Evolutionary conservation across 2,797 vertebrate species (phyloP).

Genomic region (Melanotaenia nigrans): DNA sequence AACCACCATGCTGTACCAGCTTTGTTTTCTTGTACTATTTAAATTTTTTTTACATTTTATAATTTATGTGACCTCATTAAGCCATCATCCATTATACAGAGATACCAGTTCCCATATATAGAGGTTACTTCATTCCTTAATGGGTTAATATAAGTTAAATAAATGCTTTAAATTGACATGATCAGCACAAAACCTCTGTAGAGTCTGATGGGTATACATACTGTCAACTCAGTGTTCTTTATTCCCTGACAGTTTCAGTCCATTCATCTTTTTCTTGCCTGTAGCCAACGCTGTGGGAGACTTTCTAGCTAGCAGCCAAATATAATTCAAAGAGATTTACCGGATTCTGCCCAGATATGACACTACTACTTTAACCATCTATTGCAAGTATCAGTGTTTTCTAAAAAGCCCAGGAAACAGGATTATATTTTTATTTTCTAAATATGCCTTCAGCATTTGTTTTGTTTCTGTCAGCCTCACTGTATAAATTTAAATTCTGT

Average conservation of each 20-base stretch:
- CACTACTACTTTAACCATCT: background rate
- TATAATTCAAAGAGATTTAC: constrained; percentile 10
- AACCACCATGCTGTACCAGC: no score
- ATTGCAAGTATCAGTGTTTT: constrained; percentile 4
- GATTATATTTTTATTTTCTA: background rate
- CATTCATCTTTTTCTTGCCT: constrained; percentile 1
- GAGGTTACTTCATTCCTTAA: background rate
- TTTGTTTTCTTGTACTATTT: no score
- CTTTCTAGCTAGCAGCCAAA: constrained; percentile 10
- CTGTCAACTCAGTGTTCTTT: background rate
- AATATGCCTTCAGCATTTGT: constrained; percentile 8
- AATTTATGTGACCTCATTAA: no score
- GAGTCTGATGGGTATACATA: background rate
- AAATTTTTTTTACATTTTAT: no score
- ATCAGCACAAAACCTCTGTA: background rate
- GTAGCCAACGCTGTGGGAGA: background rate
- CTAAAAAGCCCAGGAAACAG: background rate
- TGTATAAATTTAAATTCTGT: constrained; percentile 10
- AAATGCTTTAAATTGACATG: background rate
- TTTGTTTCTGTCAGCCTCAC: constrained; percentile 8
- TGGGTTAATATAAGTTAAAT: background rate
- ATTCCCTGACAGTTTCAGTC: background rate
- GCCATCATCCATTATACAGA: no score
- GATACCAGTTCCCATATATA: background rate
- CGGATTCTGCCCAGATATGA: background rate